A percentile compares a stretch with the other conserved stretches of the same genome.
These are phyloP conservation scores for Drosophila imparisetae DNA, from an alignment of 2,888 invertebrate species.

Conservation along the genomic window DNA sequence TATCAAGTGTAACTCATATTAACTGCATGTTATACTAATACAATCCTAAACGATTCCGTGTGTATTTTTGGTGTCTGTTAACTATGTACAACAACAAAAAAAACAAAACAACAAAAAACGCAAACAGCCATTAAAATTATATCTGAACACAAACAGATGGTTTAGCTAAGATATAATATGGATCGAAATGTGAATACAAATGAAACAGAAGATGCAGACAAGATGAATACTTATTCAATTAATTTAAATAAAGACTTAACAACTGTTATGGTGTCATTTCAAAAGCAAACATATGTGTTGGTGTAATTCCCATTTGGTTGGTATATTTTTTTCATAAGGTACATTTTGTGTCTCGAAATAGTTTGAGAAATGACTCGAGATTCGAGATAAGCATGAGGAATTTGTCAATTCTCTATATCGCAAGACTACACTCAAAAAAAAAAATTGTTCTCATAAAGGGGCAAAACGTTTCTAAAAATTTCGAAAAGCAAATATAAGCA, in stretches of 20 bases:
- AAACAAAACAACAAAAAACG: slow-evolving; percentile 13
- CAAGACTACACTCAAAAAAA: not conserved
- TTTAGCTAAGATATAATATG: slow-evolving; percentile 18
- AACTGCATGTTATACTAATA: slow-evolving; percentile 46
- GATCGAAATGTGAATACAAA: slow-evolving; percentile 23
- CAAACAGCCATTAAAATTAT: slow-evolving; percentile 24
- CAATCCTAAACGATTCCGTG: slow-evolving; percentile 44
- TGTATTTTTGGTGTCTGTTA: slow-evolving; percentile 70
- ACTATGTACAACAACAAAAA: slow-evolving; percentile 49
- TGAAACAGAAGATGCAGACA: slow-evolving; percentile 22
- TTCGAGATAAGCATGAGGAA: not conserved
- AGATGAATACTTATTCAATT: slow-evolving; percentile 68
- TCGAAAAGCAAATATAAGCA: not conserved
- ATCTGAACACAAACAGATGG: slow-evolving; percentile 11
- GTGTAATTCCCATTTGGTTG: slow-evolving; percentile 1
- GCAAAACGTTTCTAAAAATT: not conserved
- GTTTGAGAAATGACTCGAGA: not conserved
- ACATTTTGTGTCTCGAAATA: not conserved
- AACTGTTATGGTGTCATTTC: slow-evolving; percentile 68
- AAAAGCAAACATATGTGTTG: slow-evolving; percentile 1
- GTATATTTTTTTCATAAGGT: not conserved
- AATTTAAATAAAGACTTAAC: slow-evolving; percentile 75
- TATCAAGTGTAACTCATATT: slow-evolving; percentile 38
- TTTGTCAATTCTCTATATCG: not conserved
- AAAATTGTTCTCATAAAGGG: not conserved